A percentile compares a stretch with the other conserved stretches of the same genome.
Conservation (phyloP, 2,113 vertebrate genomes). For the Connochaetes taurinus region DNA sequence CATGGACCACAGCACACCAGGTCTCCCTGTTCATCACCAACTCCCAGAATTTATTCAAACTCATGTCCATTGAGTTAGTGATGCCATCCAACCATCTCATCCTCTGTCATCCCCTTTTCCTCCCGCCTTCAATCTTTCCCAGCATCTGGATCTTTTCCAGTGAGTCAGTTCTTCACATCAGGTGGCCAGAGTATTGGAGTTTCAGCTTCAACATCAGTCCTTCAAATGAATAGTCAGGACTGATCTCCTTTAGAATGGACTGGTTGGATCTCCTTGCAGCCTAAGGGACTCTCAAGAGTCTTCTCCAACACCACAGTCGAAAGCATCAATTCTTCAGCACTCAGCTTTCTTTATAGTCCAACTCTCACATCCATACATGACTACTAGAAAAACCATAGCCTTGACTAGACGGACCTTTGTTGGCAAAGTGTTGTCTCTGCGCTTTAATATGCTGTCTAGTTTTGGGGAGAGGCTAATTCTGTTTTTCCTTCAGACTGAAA, state of each 20-base stretch:
- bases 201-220: neutral
- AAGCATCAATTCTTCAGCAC: neutral
- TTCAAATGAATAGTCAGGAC: neutral
- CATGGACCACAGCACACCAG: rapidly evolving
- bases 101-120: rapidly evolving
- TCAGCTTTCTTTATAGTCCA: neutral
- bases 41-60: rapidly evolving
- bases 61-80: neutral
- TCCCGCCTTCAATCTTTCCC: rapidly evolving
- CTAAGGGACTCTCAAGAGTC: neutral
- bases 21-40: neutral
- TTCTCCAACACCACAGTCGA: neutral
- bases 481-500: neutral
- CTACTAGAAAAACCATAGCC: neutral
- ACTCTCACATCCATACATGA: neutral
- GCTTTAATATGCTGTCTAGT: neutral
- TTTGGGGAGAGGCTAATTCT: neutral
- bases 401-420: neutral
- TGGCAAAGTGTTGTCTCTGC: neutral
- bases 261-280: neutral
- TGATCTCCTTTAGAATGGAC: neutral
- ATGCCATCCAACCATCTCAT: neutral
- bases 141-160: neutral
- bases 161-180: neutral
- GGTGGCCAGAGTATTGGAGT: neutral